Evolutionary conservation across 1,140 invertebrate genomes (phyloP).

Genomic region (Hermatobates lingyangjiaoensis): DNA sequence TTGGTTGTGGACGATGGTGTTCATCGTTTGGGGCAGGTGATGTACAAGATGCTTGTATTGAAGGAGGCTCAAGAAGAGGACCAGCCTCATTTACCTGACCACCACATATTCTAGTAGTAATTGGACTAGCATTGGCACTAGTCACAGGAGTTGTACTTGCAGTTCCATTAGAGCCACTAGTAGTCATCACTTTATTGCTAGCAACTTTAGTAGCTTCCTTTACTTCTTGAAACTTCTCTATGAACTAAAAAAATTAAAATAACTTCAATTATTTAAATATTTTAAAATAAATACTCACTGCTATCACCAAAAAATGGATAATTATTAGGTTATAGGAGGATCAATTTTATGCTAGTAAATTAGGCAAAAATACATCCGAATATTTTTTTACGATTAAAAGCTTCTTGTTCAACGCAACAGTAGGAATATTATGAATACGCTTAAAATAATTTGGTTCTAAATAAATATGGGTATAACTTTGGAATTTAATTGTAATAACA

Average conservation of each 20-base stretch:
- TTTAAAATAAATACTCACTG: constrained; percentile 6
- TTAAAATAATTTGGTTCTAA: too few relatives aligned
- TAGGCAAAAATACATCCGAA: too few relatives aligned
- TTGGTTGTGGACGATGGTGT: constrained; percentile 8
- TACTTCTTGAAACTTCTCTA: constrained; percentile 96
- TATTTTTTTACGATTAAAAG: too few relatives aligned
- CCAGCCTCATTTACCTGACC: constrained; percentile 14
- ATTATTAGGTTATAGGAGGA: too few relatives aligned
- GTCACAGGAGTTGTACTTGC: constrained; percentile 47
- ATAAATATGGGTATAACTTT: too few relatives aligned
- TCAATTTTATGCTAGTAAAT: too few relatives aligned
- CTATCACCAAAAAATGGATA: too few relatives aligned
- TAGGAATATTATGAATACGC: too few relatives aligned
- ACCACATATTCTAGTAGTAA: constrained; percentile 37
- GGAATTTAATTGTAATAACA: too few relatives aligned
- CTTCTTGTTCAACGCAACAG: too few relatives aligned
- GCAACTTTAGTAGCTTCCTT: constrained; percentile 76
- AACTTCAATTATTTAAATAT: too few relatives aligned
- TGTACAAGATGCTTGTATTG: constrained; percentile 18
- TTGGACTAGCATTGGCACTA: constrained; percentile 66
- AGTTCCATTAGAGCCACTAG: constrained; percentile 42
- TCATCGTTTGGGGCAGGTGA: constrained; percentile 10
- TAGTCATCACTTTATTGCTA: constrained; percentile 36
- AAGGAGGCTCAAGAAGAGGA: constrained; percentile 29
- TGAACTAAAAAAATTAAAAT: constrained; percentile 48